Conservation (phyloP, 2,888 invertebrate genomes). For the Apocheima hispidaria region DNA sequence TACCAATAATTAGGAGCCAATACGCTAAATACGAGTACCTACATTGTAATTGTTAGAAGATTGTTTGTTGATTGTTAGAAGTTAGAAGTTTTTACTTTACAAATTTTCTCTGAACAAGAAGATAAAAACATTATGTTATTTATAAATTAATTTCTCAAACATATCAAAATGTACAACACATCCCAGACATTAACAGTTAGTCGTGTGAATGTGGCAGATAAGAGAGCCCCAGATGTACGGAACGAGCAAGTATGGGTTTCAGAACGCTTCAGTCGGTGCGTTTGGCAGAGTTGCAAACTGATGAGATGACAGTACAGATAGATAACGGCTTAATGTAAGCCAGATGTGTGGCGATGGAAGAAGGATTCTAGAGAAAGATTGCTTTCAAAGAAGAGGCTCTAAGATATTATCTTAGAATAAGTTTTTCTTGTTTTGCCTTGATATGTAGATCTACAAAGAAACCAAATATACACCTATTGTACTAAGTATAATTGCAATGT, state of each 20-base stretch:
- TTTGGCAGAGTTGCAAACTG: constrained; percentile 21
- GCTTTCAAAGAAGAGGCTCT: too few relatives aligned
- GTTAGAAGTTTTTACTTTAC: too few relatives aligned
- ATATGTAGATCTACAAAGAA: too few relatives aligned
- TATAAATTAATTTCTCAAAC: not conserved
- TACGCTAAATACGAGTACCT: not conserved
- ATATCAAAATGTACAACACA: constrained; percentile 5
- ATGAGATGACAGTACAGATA: constrained; percentile 30
- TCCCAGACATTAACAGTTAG: constrained; percentile 30
- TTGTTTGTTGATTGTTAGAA: too few relatives aligned
- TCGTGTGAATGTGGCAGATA: constrained; percentile 74
- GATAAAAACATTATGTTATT: not conserved
- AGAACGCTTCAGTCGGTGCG: constrained; percentile 5
- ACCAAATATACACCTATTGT: too few relatives aligned
- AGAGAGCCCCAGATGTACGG: constrained; percentile 53
- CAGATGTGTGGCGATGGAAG: too few relatives aligned
- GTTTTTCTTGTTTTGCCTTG: too few relatives aligned
- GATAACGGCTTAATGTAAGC: constrained; percentile 23
- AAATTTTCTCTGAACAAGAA: too few relatives aligned
- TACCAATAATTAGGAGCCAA: not conserved
- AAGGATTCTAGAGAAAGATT: too few relatives aligned
- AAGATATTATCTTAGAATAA: too few relatives aligned
- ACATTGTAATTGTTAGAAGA: too few relatives aligned
- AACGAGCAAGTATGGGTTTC: constrained; percentile 56
- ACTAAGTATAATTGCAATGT: too few relatives aligned